Conservation (phyloP, 1,140 invertebrate species). For the Zaprionus ornatus region DNA sequence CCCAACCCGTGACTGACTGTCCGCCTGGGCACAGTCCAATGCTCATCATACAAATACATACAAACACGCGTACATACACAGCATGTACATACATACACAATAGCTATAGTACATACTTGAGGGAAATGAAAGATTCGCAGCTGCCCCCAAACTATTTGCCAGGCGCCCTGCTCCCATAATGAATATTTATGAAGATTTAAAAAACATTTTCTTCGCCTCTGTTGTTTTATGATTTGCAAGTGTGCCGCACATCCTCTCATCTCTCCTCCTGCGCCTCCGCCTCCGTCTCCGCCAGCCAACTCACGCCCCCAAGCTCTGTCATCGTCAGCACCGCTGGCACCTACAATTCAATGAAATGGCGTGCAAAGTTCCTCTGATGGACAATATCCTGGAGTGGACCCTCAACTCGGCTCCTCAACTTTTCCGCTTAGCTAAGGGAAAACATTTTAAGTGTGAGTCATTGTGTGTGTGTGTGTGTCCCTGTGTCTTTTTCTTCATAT, state of each 20-base stretch:
- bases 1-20: neutral
- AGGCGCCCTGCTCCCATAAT: conserved; percentile 63
- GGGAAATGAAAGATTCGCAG: conserved; percentile 54
- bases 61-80: conserved; percentile 4
- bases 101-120: conserved; percentile 45
- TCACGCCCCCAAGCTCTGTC: neutral
- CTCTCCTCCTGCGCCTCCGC: too few species aligned
- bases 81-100: neutral
- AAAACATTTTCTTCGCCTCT: conserved; percentile 83
- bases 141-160: conserved; percentile 77
- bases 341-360: conserved; percentile 71
- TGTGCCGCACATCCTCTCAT: conserved; percentile 47
- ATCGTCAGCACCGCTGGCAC: conserved; percentile 17
- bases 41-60: conserved; percentile 9
- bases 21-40: conserved; percentile 15
- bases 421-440: conserved; percentile 29
- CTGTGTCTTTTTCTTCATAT: conserved; percentile 2
- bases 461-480: conserved; percentile 24
- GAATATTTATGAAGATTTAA: conserved; percentile 83
- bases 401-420: conserved; percentile 31
- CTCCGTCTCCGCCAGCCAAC: neutral
- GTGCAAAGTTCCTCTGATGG: conserved; percentile 76
- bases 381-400: conserved; percentile 58
- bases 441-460: conserved; percentile 41
- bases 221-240: conserved; percentile 83